phyloP scores from a whole-genome alignment of 2,113 vertebrate genomes.

The Ginglymostoma cirratum region DNA sequence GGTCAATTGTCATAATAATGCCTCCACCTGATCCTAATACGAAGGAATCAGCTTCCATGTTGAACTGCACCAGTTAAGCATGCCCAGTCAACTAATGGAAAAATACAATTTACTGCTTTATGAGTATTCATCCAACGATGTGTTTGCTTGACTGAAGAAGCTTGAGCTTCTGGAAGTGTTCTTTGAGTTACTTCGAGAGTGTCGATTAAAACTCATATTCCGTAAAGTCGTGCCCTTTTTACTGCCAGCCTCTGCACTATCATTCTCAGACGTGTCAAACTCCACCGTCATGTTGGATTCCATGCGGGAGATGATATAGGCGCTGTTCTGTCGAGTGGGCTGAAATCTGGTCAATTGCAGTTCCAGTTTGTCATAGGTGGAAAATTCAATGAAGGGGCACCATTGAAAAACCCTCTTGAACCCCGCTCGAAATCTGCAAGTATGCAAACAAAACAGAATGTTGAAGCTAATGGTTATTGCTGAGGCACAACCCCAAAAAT shows the following conservation, averaged over 20 bases:
- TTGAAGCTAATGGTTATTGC: background rate
- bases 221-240: slow-evolving; percentile 59
- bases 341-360: slow-evolving; percentile 72
- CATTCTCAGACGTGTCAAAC: slow-evolving; percentile 57
- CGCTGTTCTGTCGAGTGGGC: slow-evolving; percentile 77
- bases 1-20: background rate
- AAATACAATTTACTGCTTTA: slow-evolving; percentile 43
- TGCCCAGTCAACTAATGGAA: background rate
- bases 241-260: slow-evolving; percentile 44
- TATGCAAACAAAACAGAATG: background rate
- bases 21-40: background rate
- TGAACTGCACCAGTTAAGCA: background rate
- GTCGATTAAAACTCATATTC: slow-evolving; percentile 50
- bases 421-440: slow-evolving; percentile 80
- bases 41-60: background rate
- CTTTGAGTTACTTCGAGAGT: slow-evolving; percentile 52
- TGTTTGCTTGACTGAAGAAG: slow-evolving; percentile 57
- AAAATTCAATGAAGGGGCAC: slow-evolving; percentile 88
- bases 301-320: slow-evolving; percentile 80
- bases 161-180: slow-evolving; percentile 48
- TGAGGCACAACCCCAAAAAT: background rate
- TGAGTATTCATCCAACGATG: slow-evolving; percentile 66
- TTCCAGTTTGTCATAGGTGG: slow-evolving; percentile 80
- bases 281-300: slow-evolving; percentile 75
- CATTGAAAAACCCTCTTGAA: slow-evolving; percentile 88